These are phyloP conservation scores for Gopherus flavomarginatus DNA, from an alignment of 2,113 vertebrate species.

Conservation along the genomic window DNA sequence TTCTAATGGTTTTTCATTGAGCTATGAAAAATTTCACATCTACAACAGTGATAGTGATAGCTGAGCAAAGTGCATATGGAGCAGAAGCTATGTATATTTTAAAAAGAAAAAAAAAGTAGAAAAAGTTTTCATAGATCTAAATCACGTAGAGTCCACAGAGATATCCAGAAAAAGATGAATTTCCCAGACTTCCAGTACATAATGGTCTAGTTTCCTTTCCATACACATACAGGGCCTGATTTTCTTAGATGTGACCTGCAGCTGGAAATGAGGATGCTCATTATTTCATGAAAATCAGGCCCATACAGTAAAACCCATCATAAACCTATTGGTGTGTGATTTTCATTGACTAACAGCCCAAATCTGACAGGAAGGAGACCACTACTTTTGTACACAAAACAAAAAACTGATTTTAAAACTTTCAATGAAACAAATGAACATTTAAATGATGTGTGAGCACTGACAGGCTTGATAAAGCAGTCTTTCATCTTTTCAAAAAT, in stretches of 20 bases:
- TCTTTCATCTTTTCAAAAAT: neutral
- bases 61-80: neutral
- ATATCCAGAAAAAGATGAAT: neutral
- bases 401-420: neutral
- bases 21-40: neutral
- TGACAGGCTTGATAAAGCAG: neutral
- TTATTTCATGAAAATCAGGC: neutral
- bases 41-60: neutral
- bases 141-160: neutral
- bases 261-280: neutral
- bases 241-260: neutral
- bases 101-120: neutral
- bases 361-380: accelerated
- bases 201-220: neutral
- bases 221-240: too few species aligned
- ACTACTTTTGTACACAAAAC: neutral
- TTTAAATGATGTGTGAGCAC: accelerated
- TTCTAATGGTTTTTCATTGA: slow-evolving; percentile 43
- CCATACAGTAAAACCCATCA: accelerated
- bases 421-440: accelerated
- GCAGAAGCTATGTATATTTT: neutral
- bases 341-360: accelerated
- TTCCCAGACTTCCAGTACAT: neutral
- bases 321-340: accelerated
- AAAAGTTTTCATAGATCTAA: neutral